These are phyloP conservation scores for Megathymus violae DNA, from an alignment of 1,140 invertebrate genomes.

Conservation along the genomic window DNA sequence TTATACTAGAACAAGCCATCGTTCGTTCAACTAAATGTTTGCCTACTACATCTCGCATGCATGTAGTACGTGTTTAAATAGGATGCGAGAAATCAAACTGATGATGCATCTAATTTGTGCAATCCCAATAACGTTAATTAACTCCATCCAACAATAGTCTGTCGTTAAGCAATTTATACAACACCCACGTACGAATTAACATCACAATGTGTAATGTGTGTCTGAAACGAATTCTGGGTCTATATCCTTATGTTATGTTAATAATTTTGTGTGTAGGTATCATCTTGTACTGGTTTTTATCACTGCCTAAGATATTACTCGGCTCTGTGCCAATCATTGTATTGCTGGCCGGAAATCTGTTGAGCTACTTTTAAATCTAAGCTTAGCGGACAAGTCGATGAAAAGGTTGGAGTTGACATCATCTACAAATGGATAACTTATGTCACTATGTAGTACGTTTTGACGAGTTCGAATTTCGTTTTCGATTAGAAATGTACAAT, in stretches of 20 bases:
- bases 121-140: slow-evolving; percentile 10
- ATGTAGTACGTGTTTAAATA: background rate
- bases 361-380: slow-evolving; percentile 3
- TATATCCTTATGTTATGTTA: slow-evolving; percentile 4
- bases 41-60: too few species aligned
- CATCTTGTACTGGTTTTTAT: background rate
- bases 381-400: too few species aligned
- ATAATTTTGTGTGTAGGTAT: background rate
- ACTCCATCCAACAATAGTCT: slow-evolving; percentile 24
- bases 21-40: too few species aligned
- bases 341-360: too few species aligned
- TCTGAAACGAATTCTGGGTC: slow-evolving; percentile 1
- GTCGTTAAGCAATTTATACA: slow-evolving; percentile 15
- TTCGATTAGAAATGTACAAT: too few species aligned
- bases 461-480: too few species aligned
- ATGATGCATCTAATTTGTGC: slow-evolving; percentile 25
- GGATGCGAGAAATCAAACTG: background rate
- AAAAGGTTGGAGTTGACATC: too few species aligned
- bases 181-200: slow-evolving; percentile 9
- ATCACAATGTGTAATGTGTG: slow-evolving; percentile 10
- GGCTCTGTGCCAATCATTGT: too few species aligned
- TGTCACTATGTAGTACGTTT: too few species aligned
- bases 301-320: background rate
- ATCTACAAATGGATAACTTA: too few species aligned
- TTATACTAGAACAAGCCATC: too few species aligned